Evolutionary conservation across 2,797 vertebrate genomes (phyloP), one percentile per base, ranked within the genome.

Genomic region (Agapornis canus): DNA sequence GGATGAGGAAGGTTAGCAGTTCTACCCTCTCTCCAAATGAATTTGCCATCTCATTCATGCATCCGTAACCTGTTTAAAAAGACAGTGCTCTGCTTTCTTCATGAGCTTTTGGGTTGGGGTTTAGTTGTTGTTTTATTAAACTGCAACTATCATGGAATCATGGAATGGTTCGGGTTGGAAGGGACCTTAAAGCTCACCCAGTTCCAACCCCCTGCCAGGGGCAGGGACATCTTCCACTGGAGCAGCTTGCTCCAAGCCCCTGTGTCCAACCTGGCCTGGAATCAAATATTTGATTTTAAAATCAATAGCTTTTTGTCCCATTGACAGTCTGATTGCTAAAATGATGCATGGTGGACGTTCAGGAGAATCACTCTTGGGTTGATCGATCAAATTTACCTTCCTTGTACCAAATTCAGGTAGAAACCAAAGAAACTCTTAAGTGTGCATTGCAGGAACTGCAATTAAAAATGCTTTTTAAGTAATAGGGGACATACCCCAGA

Each of bases 1-100:
- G 99, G 98, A 98, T 99, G 98, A 99, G 99, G 98, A 99, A 99
- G 99, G 99, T 99, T 98, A 99, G 99, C 96, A 86, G 31, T 82
- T 96, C 97, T 96, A 94, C 88, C 60, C 83, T 97, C 93, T 95
- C 95, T 91, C 94, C 32, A 25, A 92, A 80, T 76, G 82, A 83
- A 92, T 85, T 93, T 90, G 48, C 92, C 92, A 73, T 97, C 51
- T 96, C 95, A 95, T 72, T 88, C 92, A 90, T 97, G 90, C 96
- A 96, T 94, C 94, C 43, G 19, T 65, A 63, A 49, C 71, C 40
- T 94, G 78, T 96, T 98, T 98, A 98, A 98, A 98, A 96, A 98
- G 97, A 98, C 97, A 97, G 91, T 96, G 90, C 92, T 96, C 96
- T 96, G 40, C 4, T 95, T 94, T 89, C 93, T 97, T 95, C 94